Base-by-base conservation (phyloP, 2,888 invertebrate genomes). In the Erebia palarica region DNA sequence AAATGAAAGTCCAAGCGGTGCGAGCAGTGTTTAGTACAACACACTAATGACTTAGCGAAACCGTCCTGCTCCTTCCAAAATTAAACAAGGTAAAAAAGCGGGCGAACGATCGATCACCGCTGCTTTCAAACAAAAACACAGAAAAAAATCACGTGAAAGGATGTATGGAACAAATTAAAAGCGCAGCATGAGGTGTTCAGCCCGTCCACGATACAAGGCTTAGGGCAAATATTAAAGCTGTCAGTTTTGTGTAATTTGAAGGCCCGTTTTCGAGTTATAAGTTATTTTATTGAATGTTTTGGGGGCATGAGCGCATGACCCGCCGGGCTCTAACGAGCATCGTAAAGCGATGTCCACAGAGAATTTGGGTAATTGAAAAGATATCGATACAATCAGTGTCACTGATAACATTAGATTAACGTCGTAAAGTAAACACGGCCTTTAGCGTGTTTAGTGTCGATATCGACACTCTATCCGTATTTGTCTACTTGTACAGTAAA, bases 91-190 rank as follows among this genome's bases (percentile, higher is more conserved):
- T 88, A 91, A 92, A 92, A 92, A 92, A 90, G 84, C 86, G 85
- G 82, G 82, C 87, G 86, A 90, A 89, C 92, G 87, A 92, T 92
- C 92, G 91, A 92, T 92, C 92, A 92, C 88, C 82, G 80, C 83
- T 80, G 81, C 82, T 80, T 83, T 83, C 90, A 89, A 89, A 92
- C 89, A 90, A 90, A n/a, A 92, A 92, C 86, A 90, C 84, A 91
- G 87, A 90, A 90, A 87, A 88, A 13, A 87, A 86, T 83, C 84
- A 87, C 87, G 84, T 84, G 90, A 88, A 88, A 90, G 87, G 92
- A 91, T 90, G 90, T 86, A 88, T 86, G 90, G 90, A 92, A 91
- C 92, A 92, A 92, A 92, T 92, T 92, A 92, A 92, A 92, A 86
- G 91, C 92, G 83, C 92, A 92, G 92, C 92, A 86, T 92, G 92